phyloP scores from a whole-genome alignment of 2,113 vertebrate species.

The Asarcornis scutulata region DNA sequence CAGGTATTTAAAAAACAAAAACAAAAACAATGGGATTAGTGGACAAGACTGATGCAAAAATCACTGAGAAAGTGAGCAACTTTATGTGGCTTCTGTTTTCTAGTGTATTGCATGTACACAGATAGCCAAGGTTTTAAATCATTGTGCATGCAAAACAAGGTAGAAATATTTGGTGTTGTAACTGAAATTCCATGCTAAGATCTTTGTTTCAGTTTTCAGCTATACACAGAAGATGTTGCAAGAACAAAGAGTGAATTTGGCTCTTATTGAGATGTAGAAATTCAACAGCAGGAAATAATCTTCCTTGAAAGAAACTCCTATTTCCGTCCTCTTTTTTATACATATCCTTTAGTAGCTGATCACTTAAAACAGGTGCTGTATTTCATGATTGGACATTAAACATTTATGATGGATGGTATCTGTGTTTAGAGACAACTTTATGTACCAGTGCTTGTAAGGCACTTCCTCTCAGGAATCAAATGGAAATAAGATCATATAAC shows the following conservation, averaged over 20 bases:
- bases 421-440: conserved; percentile 71
- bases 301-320: conserved; percentile 56
- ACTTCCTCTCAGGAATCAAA: conserved; percentile 64
- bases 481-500: conserved; percentile 61
- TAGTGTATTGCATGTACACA: not conserved
- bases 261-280: conserved; percentile 56
- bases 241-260: conserved; percentile 54
- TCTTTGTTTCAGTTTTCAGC: conserved; percentile 33
- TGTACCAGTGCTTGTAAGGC: conserved; percentile 53
- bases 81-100: not conserved
- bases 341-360: conserved; percentile 68
- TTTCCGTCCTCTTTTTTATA: conserved; percentile 44
- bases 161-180: conserved; percentile 30
- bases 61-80: not conserved
- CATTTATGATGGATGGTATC: conserved; percentile 51
- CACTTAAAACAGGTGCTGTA: conserved; percentile 72
- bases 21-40: not conserved
- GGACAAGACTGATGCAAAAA: not conserved
- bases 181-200: conserved; percentile 23
- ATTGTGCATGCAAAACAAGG: conserved; percentile 15
- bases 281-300: conserved; percentile 72
- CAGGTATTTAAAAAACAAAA: not conserved
- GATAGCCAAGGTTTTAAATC: not conserved
- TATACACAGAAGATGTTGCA: conserved; percentile 14
- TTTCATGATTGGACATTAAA: conserved; percentile 66